phyloP scores from a whole-genome alignment of 2,113 vertebrate genomes.

The Otis tarda region DNA sequence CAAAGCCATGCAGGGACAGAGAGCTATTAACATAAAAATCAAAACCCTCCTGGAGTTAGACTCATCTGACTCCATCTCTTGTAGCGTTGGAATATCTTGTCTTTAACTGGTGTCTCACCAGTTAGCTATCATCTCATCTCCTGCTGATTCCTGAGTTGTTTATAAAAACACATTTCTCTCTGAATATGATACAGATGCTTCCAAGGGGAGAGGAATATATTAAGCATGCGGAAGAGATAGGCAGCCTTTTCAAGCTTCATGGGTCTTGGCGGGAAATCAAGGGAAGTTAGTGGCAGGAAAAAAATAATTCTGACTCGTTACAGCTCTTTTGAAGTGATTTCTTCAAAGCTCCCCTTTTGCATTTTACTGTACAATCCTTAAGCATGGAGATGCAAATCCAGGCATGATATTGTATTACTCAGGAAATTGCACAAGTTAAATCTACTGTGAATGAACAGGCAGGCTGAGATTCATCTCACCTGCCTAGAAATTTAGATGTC shows the following conservation, averaged over 20 bases:
- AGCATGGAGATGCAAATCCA: slow-evolving; percentile 20
- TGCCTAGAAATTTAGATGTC: background rate
- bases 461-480: background rate
- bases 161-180: slow-evolving; percentile 32
- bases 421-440: background rate
- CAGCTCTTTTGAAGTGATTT: slow-evolving; percentile 30
- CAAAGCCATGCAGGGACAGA: background rate
- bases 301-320: slow-evolving; percentile 40
- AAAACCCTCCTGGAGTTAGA: slow-evolving; percentile 38
- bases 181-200: slow-evolving; percentile 13
- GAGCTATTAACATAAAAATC: slow-evolving; percentile 36
- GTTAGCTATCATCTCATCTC: slow-evolving; percentile 21
- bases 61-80: background rate
- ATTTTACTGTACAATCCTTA: slow-evolving; percentile 16
- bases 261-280: slow-evolving; percentile 48
- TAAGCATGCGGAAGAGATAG: slow-evolving; percentile 27
- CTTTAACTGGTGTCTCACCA: slow-evolving; percentile 16
- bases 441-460: background rate
- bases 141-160: slow-evolving; percentile 34
- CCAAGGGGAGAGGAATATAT: slow-evolving; percentile 26
- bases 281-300: slow-evolving; percentile 15
- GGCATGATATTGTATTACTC: background rate
- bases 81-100: slow-evolving; percentile 2
- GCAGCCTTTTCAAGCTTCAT: slow-evolving; percentile 41
- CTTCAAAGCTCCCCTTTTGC: slow-evolving; percentile 25